A percentile compares a stretch with the other conserved stretches of the same genome.
Evolutionary conservation across 2,888 invertebrate genomes (phyloP).

Genomic region (Epirrita christyi): DNA sequence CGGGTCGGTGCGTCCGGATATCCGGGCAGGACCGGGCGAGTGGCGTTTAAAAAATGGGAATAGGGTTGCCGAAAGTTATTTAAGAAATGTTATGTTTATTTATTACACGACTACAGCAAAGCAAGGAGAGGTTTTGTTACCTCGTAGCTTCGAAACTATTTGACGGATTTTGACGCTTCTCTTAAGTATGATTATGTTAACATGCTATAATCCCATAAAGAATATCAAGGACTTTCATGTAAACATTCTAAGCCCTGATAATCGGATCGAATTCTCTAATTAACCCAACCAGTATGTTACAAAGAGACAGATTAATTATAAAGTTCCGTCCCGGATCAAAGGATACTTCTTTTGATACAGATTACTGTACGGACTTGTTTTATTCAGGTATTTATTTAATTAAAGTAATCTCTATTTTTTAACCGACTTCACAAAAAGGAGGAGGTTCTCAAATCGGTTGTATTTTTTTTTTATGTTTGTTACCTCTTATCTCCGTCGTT

Average conservation of each 20-base stretch:
- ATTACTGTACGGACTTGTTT: conserved; percentile 2
- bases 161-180: no score
- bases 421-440: no score
- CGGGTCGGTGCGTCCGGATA: conserved; percentile 54
- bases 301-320: conserved; percentile 5
- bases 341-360: neutral
- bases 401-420: no score
- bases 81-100: no score
- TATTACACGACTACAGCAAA: no score
- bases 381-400: no score
- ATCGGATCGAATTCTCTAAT: conserved; percentile 6
- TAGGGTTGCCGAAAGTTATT: neutral
- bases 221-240: neutral
- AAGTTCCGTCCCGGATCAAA: neutral
- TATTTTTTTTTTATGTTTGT: no score
- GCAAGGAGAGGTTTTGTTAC: no score
- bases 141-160: no score
- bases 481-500: no score
- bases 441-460: no score
- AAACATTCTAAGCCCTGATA: conserved; percentile 10
- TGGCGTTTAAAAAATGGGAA: neutral
- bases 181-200: no score
- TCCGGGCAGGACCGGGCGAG: conserved; percentile 29
- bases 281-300: neutral
- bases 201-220: conserved; percentile 11